phyloP scores from a whole-genome alignment of 1,140 invertebrate genomes.

The Drosophila sproati region DNA sequence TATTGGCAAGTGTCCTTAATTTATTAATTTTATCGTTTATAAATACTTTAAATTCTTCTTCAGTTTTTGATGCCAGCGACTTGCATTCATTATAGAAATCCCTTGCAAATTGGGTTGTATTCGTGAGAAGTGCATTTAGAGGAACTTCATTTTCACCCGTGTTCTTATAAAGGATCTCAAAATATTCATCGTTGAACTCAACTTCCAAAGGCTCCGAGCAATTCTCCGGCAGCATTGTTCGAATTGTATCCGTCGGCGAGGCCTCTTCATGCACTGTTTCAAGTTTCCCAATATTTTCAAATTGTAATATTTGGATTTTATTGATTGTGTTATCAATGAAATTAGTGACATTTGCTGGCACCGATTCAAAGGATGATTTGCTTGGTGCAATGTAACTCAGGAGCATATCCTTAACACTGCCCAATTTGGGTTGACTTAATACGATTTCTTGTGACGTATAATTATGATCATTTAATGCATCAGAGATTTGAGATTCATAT shows the following conservation, averaged over 20 bases:
- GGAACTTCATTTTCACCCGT: conserved; percentile 16
- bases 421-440: conserved; percentile 8
- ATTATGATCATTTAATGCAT: conserved; percentile 68
- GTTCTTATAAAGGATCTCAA: conserved; percentile 48
- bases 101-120: conserved; percentile 54
- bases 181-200: conserved; percentile 52
- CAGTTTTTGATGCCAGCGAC: conserved; percentile 28
- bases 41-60: conserved; percentile 44
- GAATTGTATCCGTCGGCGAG: background rate
- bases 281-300: background rate
- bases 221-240: conserved; percentile 19
- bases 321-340: conserved; percentile 60
- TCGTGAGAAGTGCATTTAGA: conserved; percentile 17
- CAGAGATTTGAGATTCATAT: conserved; percentile 23
- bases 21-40: conserved; percentile 48
- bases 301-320: conserved; percentile 25
- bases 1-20: conserved; percentile 35
- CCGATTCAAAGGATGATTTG: background rate
- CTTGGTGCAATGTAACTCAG: conserved; percentile 39
- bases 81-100: conserved; percentile 62
- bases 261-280: background rate
- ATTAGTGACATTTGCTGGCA: conserved; percentile 39
- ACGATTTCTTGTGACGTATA: conserved; percentile 56
- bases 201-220: conserved; percentile 61
- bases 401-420: conserved; percentile 42